Evolutionary conservation across 2,797 vertebrate species (phyloP), one percentile per base, ranked within the genome.

Genomic region (Hypotaenidia okinawae): DNA sequence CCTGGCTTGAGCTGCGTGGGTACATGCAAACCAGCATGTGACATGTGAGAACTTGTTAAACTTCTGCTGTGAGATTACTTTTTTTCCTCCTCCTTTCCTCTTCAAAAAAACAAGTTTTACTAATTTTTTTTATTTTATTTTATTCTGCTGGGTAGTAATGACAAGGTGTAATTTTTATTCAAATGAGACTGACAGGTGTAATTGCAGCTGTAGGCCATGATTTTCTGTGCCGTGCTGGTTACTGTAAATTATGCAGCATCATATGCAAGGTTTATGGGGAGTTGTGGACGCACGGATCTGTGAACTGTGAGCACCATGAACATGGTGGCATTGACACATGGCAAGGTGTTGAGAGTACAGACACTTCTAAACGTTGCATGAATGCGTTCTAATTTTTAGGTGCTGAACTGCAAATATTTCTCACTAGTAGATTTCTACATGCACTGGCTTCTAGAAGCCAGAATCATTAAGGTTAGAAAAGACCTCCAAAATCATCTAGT

Each of bases 111-210:
- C 27, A 69, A 43, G 22, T 51, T 89, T 83, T 59, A 17, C 16
- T 25, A 35, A 41, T 23, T 6, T 32, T 62, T 51, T 27, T 24
- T 19, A 45, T 15, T 28, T 55, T 54, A 23, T 68, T 37, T 49
- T 16, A 41, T 45, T 85, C 68, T 72, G 15, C 27, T 0, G 2
- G 11, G 41, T 86, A 81, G 23, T 45, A 83, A 80, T 3, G 7
- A 80, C 52, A 93, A 85, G 79, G 30, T 83, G n/a, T 69, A 54
- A 70, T 51, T 93, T 92, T 73, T 69, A 73, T 39, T 91, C 80
- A 79, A 79, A 84, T 2, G 5, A 68, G 68, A 90, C 11, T 74
- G 74, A 45, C 77, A 86, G 21, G 43, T 91, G 54, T 87, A 95
- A 91, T 77, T 91, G 45, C 61, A 84, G 83, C 84, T 81, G 63